These are phyloP conservation scores for Sturmia bella DNA, from an alignment of 2,888 invertebrate species.

Conservation along the genomic window DNA sequence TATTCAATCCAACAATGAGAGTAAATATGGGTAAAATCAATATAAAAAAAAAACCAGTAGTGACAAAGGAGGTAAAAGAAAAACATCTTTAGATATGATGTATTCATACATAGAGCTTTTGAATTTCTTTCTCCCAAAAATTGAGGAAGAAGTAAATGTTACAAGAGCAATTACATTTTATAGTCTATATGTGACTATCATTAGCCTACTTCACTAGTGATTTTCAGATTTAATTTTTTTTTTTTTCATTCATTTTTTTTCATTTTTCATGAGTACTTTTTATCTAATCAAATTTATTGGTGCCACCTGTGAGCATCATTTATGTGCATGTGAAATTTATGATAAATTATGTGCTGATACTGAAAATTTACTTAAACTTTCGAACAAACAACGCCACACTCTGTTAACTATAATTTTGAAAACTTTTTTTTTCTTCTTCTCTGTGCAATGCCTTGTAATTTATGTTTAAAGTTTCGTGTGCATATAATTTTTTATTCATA, in stretches of 20 bases:
- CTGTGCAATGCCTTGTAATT: constrained; percentile 58
- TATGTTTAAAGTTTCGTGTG: constrained; percentile 65
- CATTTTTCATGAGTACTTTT: background rate
- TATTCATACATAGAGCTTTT: too few species aligned
- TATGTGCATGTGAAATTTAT: constrained; percentile 57
- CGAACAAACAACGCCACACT: constrained; percentile 31
- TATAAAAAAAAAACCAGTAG: too few species aligned
- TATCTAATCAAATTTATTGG: constrained; percentile 40
- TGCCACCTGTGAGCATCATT: constrained; percentile 42
- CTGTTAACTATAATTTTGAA: constrained; percentile 20
- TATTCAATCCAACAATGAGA: too few species aligned
- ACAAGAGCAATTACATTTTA: too few species aligned
- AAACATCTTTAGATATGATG: too few species aligned
- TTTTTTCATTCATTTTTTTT: background rate
- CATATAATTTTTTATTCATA: constrained; percentile 29
- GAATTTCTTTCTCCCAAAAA: too few species aligned
- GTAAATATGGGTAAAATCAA: too few species aligned
- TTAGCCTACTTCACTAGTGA: too few species aligned
- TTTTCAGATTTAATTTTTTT: background rate
- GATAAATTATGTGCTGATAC: constrained; percentile 70
- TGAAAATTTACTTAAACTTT: constrained; percentile 64
- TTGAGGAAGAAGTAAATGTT: too few species aligned
- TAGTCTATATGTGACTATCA: too few species aligned
- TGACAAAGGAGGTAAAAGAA: too few species aligned
- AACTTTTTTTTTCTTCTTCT: constrained; percentile 11